Percentiles rank a stretch among this genome's conserved stretches.
Conservation (phyloP, 2,888 invertebrate genomes). For the Pristionchus japonicus region DNA sequence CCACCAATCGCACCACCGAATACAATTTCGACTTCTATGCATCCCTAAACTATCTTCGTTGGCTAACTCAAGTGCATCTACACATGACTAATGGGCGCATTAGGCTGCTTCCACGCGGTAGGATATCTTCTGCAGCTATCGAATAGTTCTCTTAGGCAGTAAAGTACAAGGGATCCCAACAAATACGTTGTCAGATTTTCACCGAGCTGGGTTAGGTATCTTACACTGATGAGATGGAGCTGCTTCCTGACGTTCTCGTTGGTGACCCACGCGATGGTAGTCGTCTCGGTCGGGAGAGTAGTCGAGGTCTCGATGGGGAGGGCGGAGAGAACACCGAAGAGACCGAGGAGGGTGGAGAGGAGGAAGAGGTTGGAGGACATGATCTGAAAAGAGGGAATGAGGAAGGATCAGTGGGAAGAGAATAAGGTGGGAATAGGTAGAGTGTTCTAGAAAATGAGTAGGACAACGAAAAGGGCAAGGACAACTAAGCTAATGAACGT, state of each 20-base stretch:
- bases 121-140: too few species aligned
- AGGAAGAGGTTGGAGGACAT: background rate
- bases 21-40: too few species aligned
- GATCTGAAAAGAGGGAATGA: background rate
- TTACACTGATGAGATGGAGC: constrained; percentile 21
- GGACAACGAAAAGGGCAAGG: background rate
- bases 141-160: too few species aligned
- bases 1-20: too few species aligned
- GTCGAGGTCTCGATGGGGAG: background rate
- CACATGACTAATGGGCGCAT: too few species aligned
- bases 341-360: background rate
- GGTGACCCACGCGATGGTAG: background rate
- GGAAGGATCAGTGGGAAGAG: background rate
- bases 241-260: constrained; percentile 10
- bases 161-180: background rate
- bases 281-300: background rate
- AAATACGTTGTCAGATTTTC: background rate
- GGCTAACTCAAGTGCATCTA: too few species aligned
- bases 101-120: too few species aligned
- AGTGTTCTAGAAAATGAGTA: background rate
- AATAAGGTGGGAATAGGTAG: background rate
- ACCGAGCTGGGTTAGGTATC: background rate
- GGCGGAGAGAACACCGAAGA: background rate
- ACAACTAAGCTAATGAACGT: too few species aligned
- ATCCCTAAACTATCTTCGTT: too few species aligned